Conservation (phyloP, 2,113 vertebrate genomes). For the Malurus elegans region DNA sequence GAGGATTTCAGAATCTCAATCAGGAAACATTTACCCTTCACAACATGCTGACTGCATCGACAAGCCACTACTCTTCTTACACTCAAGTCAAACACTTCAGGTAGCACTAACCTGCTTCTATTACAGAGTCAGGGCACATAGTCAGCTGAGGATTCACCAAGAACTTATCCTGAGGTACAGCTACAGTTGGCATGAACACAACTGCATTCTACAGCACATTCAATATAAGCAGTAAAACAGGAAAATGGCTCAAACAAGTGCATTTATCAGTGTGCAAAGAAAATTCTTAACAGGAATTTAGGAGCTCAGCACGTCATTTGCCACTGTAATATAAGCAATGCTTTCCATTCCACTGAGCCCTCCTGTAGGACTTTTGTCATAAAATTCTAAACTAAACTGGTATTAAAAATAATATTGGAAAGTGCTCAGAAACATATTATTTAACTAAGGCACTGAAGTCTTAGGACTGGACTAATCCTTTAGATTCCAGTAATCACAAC, state of each 20-base stretch:
- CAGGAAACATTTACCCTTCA: background rate
- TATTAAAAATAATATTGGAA: background rate
- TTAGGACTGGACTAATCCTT: background rate
- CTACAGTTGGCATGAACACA: background rate
- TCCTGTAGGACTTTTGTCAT: background rate
- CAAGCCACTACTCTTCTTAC: background rate
- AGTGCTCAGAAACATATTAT: background rate
- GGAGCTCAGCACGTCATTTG: background rate
- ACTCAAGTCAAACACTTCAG: background rate
- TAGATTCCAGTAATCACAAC: background rate
- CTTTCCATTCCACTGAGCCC: background rate
- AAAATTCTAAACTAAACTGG: background rate
- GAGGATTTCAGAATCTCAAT: background rate
- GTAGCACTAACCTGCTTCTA: background rate
- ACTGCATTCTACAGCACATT: background rate
- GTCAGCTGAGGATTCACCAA: background rate
- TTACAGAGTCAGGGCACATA: background rate
- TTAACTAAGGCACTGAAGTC: background rate
- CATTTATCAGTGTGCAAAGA: background rate
- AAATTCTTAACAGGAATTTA: background rate
- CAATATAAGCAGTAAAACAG: background rate
- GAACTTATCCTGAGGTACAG: background rate
- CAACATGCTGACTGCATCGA: background rate
- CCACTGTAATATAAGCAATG: background rate
- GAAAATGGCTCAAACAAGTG: background rate